Percentiles rank a stretch among this genome's conserved stretches.
These are phyloP conservation scores for Oscheius sp. DNA, from an alignment of 1,140 invertebrate genomes.

Conservation along the genomic window DNA sequence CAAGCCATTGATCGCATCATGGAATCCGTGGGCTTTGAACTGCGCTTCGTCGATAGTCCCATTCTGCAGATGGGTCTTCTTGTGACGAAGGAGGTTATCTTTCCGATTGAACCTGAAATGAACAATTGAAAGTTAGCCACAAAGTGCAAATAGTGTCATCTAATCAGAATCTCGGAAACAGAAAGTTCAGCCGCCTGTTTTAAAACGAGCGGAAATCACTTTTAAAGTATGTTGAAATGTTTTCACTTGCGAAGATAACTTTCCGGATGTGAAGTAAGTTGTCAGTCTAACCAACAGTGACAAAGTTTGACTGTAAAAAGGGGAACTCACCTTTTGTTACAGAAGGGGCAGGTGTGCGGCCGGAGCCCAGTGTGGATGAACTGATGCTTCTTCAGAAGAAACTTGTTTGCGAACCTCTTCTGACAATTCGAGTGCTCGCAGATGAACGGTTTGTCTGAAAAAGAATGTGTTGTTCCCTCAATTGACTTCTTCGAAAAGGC, in stretches of 20 bases:
- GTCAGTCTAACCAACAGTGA: neutral
- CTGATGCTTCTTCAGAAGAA: constrained; percentile 58
- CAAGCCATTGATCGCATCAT: neutral
- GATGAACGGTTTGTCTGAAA: constrained; percentile 27
- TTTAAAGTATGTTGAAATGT: too few species aligned
- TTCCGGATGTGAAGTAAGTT: neutral
- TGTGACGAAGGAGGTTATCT: constrained; percentile 29
- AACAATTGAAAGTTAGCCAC: too few species aligned
- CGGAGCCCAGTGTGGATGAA: constrained; percentile 59
- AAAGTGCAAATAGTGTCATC: too few species aligned
- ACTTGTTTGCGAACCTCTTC: constrained; percentile 60
- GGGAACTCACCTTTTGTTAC: constrained; percentile 43
- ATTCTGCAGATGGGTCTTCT: constrained; percentile 19
- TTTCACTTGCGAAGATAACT: too few species aligned
- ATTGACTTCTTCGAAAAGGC: neutral
- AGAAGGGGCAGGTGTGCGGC: constrained; percentile 56
- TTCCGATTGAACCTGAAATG: constrained; percentile 33
- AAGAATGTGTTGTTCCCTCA: neutral
- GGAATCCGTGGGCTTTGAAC: neutral
- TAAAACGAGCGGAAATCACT: too few species aligned
- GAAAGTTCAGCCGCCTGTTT: too few species aligned
- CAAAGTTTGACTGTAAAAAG: neutral
- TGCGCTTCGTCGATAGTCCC: neutral
- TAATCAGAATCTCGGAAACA: too few species aligned
- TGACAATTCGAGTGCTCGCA: constrained; percentile 40